Evolutionary conservation across 2,888 invertebrate species (phyloP).

Genomic region (Sarcophaga variegata): DNA sequence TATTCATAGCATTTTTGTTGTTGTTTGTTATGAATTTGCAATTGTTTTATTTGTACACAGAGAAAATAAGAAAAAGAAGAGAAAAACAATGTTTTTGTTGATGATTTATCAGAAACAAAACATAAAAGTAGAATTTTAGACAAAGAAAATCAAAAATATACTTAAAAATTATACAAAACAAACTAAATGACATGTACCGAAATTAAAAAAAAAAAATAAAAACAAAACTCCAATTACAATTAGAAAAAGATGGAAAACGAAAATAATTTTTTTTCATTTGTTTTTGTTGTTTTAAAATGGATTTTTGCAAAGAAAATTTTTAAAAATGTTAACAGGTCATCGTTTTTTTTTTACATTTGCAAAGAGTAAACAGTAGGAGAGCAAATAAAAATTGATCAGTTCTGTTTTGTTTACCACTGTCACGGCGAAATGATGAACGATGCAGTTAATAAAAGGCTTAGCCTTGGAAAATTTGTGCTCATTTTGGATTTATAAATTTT

Average conservation of each 20-base stretch:
- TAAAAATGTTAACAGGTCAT: too few relatives aligned
- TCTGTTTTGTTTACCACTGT: background rate
- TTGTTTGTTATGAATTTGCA: conserved; percentile 25
- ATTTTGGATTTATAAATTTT: conserved; percentile 41
- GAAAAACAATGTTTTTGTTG: conserved; percentile 82
- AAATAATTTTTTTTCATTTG: too few relatives aligned
- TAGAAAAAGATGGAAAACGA: conserved; percentile 20
- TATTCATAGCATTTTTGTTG: conserved; percentile 49
- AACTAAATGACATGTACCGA: conserved; percentile 55
- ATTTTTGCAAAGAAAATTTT: too few relatives aligned
- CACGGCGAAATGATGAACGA: background rate
- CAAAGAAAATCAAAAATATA: conserved; percentile 60
- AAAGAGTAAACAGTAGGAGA: too few relatives aligned
- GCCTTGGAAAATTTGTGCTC: conserved; percentile 32
- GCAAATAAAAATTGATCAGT: too few relatives aligned
- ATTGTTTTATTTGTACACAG: conserved; percentile 75
- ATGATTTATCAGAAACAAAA: conserved; percentile 81
- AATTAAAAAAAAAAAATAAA: conserved; percentile 29
- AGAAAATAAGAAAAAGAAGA: conserved; percentile 80
- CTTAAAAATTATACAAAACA: conserved; percentile 59
- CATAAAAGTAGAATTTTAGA: conserved; percentile 52
- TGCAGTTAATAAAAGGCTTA: background rate
- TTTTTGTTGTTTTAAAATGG: too few relatives aligned
- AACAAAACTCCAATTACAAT: background rate
- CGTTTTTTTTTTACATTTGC: too few relatives aligned